Base-by-base conservation (phyloP, 2,888 invertebrate genomes). In the Watsonalla binaria region DNA sequence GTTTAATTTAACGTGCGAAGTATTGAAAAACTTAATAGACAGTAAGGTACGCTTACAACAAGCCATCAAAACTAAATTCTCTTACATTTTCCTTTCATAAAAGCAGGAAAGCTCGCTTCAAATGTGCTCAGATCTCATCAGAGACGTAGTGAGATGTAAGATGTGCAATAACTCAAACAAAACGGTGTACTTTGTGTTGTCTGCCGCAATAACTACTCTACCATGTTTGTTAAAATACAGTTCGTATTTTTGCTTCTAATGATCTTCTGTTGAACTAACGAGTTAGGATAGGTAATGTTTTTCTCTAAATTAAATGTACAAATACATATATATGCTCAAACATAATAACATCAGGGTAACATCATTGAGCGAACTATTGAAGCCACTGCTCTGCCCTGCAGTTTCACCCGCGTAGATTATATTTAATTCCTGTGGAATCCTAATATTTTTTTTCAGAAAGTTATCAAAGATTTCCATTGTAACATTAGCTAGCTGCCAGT, bases 201-300 rank as follows among this genome's bases (percentile, higher is more conserved):
- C 66, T 68, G 60, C 63, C 63, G 66, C 71, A 74, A 72, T 70
- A 70, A 76, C 74, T 72, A 15, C 51, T 15, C 24, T 42, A 13
- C 34, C 14, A 73, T 70, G 70, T 72, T 71, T 70, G 66, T 64
- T 73, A 62, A 72, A 79, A 80, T 80, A 76, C 78, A 76, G 70
- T 65, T 73, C 66, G 68, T 74, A 70, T 66, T 74, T 77, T 76
- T 72, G 70, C 71, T 68, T 66, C 62, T 58, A 57, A 58, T 66
- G 68, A 68, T 68, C 74, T 24, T 6, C 42, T 11, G 11, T 42
- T 42, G 5, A 42, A 42, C 9, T 42, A 42, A 42, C 11, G 42
- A 11, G 42, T 42, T 42, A 42, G 42, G 8, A 11, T 8, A 42
- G 11, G 24, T 24, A 56, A 56, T 50, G 51, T 55, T 48, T 51